Evolutionary conservation across 2,888 invertebrate species (phyloP).

Genomic region (Andrena haemorrhoa): DNA sequence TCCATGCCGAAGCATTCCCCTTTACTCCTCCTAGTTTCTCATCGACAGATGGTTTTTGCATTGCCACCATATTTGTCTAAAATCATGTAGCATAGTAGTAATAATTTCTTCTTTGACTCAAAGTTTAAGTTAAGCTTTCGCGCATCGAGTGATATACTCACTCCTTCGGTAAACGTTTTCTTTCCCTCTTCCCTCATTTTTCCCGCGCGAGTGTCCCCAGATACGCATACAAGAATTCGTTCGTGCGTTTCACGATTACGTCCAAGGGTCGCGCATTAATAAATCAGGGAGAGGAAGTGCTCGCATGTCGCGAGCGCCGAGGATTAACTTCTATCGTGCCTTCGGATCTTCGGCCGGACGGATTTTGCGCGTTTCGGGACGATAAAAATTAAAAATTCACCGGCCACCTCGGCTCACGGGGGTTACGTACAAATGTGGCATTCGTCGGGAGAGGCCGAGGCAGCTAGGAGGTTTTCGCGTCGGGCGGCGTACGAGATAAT

Average conservation of each 20-base stretch:
- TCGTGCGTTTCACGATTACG: slow-evolving; percentile 28
- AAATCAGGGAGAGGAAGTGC: slow-evolving; percentile 23
- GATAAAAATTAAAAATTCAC: slow-evolving; percentile 77
- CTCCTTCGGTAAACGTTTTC: no score
- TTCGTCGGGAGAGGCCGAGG: slow-evolving; percentile 18
- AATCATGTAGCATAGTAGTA: no score
- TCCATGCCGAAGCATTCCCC: neutral
- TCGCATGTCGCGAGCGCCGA: slow-evolving; percentile 40
- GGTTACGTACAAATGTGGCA: slow-evolving; percentile 53
- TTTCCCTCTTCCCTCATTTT: no score
- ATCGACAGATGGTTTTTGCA: slow-evolving; percentile 3
- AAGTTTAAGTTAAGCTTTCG: no score
- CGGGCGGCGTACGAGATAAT: slow-evolving; percentile 75
- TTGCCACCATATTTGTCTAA: neutral
- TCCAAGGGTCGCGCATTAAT: slow-evolving; percentile 27
- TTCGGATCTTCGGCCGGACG: slow-evolving; percentile 68
- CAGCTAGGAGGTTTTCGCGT: slow-evolving; percentile 65
- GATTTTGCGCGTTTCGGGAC: slow-evolving; percentile 64
- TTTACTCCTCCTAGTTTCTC: neutral
- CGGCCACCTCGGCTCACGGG: slow-evolving; percentile 24
- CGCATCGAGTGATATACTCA: no score
- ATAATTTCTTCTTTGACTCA: no score
- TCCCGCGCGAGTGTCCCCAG: no score
- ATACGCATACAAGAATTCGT: neutral
- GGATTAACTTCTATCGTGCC: slow-evolving; percentile 61